Base-by-base conservation (phyloP, 2,113 vertebrate species). In the Uria lomvia region DNA sequence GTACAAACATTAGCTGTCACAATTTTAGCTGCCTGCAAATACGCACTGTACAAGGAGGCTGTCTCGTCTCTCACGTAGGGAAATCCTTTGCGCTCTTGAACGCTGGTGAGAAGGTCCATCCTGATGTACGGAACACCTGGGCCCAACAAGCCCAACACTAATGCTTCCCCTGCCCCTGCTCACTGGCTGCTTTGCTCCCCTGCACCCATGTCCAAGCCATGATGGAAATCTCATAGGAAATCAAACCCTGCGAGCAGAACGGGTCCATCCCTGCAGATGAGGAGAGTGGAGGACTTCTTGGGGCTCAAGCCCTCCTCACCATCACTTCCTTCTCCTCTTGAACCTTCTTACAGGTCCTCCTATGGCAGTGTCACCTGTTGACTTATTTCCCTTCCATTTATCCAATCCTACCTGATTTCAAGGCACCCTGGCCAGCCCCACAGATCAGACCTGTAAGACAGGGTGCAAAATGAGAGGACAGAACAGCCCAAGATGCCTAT, bases 11-110 rank as follows among this genome's bases (percentile, higher is more conserved):
- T 75, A 73, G 63, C 53, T 74, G 45, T 52, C 50, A 47, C 55
- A 80, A 91, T 84, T 91, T 72, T 29, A 88, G 49, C 81, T 73
- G 72, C 81, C 66, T 86, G 53, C 65, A 89, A 36, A 78, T 40
- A 81, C 0, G 15, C n/a, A 83, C 15, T 42, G 58, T 71, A 90
- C 15, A 85, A 74, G 63, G 38, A 92, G 17, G 67, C 26, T 76
- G 53, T 45, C 53, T 65, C 15, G 1, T 63, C n/a, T 94, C 38
- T 77, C 53, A 38, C 0, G 0, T 5, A 65, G 26, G 70, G 73
- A 92, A 74, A 50, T 63, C 23, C 55, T 68, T 72, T 47, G 68
- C 4, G 2, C 27, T 78, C 15, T 40, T 65, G 19, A 70, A 60
- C 4, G 4, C 68, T 34, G 62, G 18, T 3, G 7, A 93, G 85